phyloP scores from a whole-genome alignment of 2,113 vertebrate genomes.

The Heptranchias perlo region DNA sequence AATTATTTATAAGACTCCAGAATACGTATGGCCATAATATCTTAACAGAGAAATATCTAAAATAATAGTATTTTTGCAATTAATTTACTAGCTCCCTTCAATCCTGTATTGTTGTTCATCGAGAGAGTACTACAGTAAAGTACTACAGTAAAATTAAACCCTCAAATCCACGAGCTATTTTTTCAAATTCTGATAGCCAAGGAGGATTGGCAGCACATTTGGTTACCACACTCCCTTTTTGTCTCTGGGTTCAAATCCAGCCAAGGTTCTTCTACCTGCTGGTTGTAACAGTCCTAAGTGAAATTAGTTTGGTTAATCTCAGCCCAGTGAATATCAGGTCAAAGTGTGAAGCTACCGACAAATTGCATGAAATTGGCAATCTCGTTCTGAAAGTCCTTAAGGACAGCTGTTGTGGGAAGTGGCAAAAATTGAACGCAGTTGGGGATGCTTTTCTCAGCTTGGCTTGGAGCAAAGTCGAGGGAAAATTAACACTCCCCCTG shows the following conservation, averaged over 20 bases:
- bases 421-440: neutral
- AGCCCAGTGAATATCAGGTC: neutral
- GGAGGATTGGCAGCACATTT: neutral
- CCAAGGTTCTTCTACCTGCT: neutral
- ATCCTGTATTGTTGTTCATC: neutral
- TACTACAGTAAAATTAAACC: neutral
- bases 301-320: constrained; percentile 17
- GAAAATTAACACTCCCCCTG: neutral
- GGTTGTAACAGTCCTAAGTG: neutral
- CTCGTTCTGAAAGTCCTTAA: neutral
- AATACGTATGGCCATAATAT: neutral
- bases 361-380: constrained; percentile 3
- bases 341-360: neutral
- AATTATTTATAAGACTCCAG: neutral
- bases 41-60: neutral
- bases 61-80: neutral
- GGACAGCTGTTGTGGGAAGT: neutral
- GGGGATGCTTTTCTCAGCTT: neutral
- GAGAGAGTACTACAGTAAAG: neutral
- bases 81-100: neutral
- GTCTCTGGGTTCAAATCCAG: neutral
- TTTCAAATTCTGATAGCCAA: neutral
- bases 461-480: neutral
- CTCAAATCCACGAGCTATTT: neutral
- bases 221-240: neutral